phyloP scores from a whole-genome alignment of 2,888 invertebrate species.

The Tetheella fluctuosa region DNA sequence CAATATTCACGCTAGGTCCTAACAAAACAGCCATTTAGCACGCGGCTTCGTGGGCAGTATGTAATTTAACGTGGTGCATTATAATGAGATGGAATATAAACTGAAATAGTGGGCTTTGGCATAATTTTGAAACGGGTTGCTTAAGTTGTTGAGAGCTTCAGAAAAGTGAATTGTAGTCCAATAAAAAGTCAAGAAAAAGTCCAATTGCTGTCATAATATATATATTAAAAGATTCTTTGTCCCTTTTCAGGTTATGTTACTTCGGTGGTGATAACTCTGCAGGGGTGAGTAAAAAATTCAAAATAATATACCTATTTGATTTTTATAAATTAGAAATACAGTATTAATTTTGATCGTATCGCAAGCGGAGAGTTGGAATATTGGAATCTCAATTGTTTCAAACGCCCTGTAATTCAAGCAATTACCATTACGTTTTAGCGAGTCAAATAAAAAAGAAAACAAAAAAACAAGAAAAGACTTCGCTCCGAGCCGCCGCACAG shows the following conservation, averaged over 20 bases:
- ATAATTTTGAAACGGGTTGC: neutral
- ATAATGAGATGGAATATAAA: constrained; percentile 11
- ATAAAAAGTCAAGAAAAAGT: too few species aligned
- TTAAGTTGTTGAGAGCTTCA: neutral
- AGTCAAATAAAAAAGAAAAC: constrained; percentile 39
- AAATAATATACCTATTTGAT: too few species aligned
- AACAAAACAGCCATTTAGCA: constrained; percentile 58
- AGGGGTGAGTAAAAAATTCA: neutral
- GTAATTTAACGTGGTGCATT: constrained; percentile 41
- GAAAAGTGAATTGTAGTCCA: neutral
- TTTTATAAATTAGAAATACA: constrained; percentile 18
- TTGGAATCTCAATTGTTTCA: constrained; percentile 30
- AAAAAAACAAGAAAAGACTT: too few species aligned
- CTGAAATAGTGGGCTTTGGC: neutral
- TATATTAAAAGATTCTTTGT: too few species aligned
- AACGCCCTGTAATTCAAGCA: constrained; percentile 35
- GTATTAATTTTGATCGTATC: constrained; percentile 20
- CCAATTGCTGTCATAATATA: too few species aligned
- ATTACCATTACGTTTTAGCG: constrained; percentile 35
- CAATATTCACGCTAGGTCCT: constrained; percentile 48
- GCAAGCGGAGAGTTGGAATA: constrained; percentile 19
- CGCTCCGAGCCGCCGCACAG: too few species aligned
- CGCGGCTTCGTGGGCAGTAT: constrained; percentile 42
- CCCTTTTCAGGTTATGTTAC: too few species aligned
- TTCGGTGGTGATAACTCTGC: too few species aligned